These are phyloP conservation scores for Lumbricus terrestris DNA, from an alignment of 2,888 invertebrate species.

Conservation along the genomic window DNA sequence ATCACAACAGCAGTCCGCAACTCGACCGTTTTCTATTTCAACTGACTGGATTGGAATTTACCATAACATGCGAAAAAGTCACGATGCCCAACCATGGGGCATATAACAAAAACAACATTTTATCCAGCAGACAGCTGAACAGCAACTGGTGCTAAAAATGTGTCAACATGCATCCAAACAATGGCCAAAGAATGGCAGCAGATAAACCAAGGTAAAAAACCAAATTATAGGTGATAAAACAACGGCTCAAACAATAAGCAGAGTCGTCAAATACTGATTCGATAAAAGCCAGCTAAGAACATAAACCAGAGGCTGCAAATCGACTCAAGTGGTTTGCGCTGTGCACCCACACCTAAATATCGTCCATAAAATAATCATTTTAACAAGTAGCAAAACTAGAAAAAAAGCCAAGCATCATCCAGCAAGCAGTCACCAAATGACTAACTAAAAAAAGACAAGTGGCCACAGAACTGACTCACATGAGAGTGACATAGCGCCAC, in stretches of 20 bases:
- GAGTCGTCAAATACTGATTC: not conserved
- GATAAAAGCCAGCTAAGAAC: not conserved
- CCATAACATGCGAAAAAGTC: not conserved
- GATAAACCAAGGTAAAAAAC: not conserved
- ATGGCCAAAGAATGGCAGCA: not conserved
- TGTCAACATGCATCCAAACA: not conserved
- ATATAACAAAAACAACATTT: not conserved
- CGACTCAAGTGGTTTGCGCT: not conserved
- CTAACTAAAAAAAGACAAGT: not conserved
- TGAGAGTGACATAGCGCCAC: not conserved
- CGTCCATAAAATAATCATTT: not conserved
- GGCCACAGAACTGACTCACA: not conserved
- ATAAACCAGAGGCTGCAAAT: not conserved
- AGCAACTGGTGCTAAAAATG: not conserved
- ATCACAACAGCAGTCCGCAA: not conserved
- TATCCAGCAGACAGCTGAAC: not conserved
- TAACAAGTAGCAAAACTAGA: not conserved
- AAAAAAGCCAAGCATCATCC: not conserved
- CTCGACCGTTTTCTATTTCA: not conserved
- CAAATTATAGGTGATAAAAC: not conserved
- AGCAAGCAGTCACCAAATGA: not conserved
- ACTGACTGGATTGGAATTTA: not conserved
- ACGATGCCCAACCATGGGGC: not conserved
- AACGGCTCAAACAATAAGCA: not conserved
- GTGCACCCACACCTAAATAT: not conserved